Base-by-base conservation (phyloP, 1,140 invertebrate species). In the Gyrodactylus bullatarudis region DNA sequence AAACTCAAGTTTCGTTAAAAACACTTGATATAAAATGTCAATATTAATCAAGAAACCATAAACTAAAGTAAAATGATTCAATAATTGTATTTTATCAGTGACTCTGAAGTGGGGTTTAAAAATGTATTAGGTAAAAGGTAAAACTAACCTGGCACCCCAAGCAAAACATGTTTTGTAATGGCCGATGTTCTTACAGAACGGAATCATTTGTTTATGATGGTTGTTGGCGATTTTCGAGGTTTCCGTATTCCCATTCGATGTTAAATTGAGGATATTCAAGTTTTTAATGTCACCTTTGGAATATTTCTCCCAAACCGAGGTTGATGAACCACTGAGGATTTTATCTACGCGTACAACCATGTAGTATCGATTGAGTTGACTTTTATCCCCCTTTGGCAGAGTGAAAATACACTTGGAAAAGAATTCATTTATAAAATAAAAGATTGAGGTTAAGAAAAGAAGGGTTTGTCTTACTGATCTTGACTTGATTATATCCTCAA, bases 111-210 rank as follows among this genome's bases (percentile, higher is more conserved):
- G n/a, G n/a, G n/a, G n/a, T n/a, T n/a, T n/a, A n/a, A n/a, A n/a
- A n/a, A n/a, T n/a, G n/a, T n/a, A n/a, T n/a, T n/a, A n/a, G n/a
- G n/a, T n/a, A n/a, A 16, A 54, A n/a, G 34, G n/a, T 16, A 54
- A 20, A 69, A 20, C 19, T 2, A 2, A 71, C 70, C 70, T 23
- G 2, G 70, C 70, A 1, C 21, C 86, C 91, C 91, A 96, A 21
- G 88, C 91, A 81, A 97, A 91, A 1, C 90, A 90, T 88, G 94
- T 94, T 76, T 88, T 85, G 80, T 92, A 92, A 77, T 87, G 86
- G 1, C 89, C 89, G 75, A 94, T 84, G 77, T 89, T 85, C 78
- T 88, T 86, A 76, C 87, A 88, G 79, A 86, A 89, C 27, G 85
- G 83, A 79, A 85, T 86, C 75, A 89, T 87, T 77, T 85, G 85